Evolutionary conservation across 2,113 vertebrate species (phyloP).

Genomic region (Aspidoscelis tigris): DNA sequence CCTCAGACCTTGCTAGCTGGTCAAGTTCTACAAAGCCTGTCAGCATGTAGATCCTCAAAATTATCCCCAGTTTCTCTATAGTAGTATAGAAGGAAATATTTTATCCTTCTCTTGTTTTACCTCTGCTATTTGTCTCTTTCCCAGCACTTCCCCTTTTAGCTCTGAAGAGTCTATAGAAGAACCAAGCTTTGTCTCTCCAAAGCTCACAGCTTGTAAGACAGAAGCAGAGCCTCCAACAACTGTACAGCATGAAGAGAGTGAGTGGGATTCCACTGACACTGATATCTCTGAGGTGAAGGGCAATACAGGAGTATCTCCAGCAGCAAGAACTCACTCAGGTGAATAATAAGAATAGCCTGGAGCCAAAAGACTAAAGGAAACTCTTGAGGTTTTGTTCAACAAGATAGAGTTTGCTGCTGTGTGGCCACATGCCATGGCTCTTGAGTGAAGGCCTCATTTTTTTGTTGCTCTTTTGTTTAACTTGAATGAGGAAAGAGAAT

Average conservation of each 20-base stretch:
- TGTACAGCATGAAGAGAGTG: background rate
- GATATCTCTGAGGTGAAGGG: slow-evolving; percentile 53
- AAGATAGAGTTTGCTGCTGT: background rate
- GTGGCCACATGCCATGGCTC: background rate
- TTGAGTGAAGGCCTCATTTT: background rate
- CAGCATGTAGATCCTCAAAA: background rate
- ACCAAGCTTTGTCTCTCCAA: background rate
- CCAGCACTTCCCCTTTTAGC: slow-evolving; percentile 73
- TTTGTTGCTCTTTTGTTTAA: background rate
- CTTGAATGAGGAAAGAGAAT: too few species aligned
- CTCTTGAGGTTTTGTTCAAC: background rate
- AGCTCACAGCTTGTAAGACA: slow-evolving; percentile 9
- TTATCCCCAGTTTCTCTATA: background rate
- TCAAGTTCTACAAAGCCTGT: background rate
- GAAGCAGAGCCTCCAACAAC: background rate
- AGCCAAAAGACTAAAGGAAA: background rate
- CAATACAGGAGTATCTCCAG: slow-evolving; percentile 19
- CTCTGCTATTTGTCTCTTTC: background rate
- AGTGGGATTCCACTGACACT: slow-evolving; percentile 61
- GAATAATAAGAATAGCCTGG: background rate
- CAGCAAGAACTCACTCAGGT: slow-evolving; percentile 40
- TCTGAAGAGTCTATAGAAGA: slow-evolving; percentile 60
- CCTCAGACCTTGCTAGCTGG: background rate
- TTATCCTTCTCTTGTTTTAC: too few species aligned
- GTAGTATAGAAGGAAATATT: background rate